Percentiles rank a stretch among this genome's conserved stretches.
phyloP scores from a whole-genome alignment of 2,797 vertebrate genomes.

The Hozukius guyotensis region DNA sequence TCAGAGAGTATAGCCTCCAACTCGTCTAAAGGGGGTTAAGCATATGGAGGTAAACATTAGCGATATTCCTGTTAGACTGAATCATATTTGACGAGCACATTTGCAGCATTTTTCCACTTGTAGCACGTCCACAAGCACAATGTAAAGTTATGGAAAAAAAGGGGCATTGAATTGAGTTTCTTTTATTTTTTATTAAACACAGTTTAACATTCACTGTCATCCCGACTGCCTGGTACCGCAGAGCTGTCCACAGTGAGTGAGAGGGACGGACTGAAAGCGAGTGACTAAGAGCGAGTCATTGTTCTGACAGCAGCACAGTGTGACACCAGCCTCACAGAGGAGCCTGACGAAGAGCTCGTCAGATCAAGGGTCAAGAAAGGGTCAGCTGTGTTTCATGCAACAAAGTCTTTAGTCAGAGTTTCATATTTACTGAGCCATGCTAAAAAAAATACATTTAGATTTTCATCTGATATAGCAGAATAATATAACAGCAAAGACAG shows the following conservation, averaged over 20 bases:
- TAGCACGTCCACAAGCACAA: background rate
- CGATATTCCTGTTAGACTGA: background rate
- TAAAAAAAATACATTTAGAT: background rate
- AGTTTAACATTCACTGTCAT: constrained; percentile 2
- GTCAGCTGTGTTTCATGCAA: constrained; percentile 12
- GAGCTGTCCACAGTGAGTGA: constrained; percentile 4
- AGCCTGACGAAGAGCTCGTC: constrained; percentile 37
- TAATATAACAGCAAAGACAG: background rate
- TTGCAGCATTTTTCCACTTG: constrained; percentile 8
- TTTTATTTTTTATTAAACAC: too few species aligned
- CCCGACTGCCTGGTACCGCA: constrained; percentile 1
- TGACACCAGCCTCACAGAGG: constrained; percentile 42
- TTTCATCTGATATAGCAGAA: background rate
- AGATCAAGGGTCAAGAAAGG: constrained; percentile 25
- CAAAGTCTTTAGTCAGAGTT: background rate
- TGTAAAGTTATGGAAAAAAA: background rate
- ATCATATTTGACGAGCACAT: background rate
- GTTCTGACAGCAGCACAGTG: constrained; percentile 47
- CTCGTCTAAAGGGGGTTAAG: constrained; percentile 1
- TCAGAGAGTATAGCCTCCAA: constrained; percentile 35
- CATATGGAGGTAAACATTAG: constrained; percentile 47
- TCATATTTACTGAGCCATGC: background rate
- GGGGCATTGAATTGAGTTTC: background rate
- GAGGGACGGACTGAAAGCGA: constrained; percentile 9
- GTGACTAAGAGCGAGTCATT: constrained; percentile 25